Evolutionary conservation across 1,140 invertebrate species (phyloP).

Genomic region (Neoseiulus cucumeris): DNA sequence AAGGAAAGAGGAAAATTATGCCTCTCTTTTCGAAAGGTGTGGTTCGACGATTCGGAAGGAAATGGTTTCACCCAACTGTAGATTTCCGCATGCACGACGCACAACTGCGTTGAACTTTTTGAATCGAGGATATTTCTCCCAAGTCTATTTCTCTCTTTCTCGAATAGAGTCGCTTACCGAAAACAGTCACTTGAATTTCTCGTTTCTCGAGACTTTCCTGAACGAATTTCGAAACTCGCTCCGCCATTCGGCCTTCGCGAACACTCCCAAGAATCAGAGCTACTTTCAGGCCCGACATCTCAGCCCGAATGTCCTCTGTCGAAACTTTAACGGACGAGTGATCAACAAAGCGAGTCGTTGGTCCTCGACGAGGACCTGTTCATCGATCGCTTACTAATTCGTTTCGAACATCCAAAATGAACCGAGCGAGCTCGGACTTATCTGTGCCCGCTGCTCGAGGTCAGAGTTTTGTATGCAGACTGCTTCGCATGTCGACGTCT

Average conservation of each 20-base stretch:
- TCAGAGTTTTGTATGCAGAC: too few species aligned
- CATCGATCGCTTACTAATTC: too few species aligned
- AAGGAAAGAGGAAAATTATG: not conserved
- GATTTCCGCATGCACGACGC: constrained; percentile 14
- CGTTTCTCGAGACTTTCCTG: constrained; percentile 20
- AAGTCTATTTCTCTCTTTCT: not conserved
- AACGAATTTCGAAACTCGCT: constrained; percentile 22
- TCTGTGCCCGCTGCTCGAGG: too few species aligned
- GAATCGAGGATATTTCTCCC: not conserved
- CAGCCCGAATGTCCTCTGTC: not conserved
- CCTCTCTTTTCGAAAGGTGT: too few species aligned
- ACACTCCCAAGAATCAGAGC: constrained; percentile 20
- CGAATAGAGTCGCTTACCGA: constrained; percentile 17
- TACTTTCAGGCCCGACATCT: constrained; percentile 10
- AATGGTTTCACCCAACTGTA: not conserved
- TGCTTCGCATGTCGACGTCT: too few species aligned
- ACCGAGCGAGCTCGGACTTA: too few species aligned
- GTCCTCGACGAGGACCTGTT: too few species aligned
- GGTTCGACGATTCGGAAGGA: not conserved
- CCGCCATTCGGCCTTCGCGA: constrained; percentile 18
- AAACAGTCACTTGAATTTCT: constrained; percentile 16
- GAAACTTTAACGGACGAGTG: too few species aligned
- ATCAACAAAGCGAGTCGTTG: too few species aligned
- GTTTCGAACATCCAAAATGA: too few species aligned
- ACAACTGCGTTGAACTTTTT: not conserved